Base-by-base conservation (phyloP, 2,113 vertebrate genomes). In the Oxyura jamaicensis region DNA sequence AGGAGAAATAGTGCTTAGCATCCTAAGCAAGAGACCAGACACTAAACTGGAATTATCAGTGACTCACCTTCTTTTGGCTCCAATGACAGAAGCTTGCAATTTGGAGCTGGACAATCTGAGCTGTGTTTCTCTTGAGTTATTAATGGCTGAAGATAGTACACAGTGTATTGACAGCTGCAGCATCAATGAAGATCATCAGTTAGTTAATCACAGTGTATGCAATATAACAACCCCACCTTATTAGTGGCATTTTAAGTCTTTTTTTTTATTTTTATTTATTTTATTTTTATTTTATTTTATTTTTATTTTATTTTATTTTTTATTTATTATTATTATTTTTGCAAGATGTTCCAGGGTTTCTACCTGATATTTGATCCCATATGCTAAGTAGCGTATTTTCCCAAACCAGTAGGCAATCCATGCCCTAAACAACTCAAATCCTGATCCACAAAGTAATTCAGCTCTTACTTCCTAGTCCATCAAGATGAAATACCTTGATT, bases 151-250 rank as follows among this genome's bases (percentile, higher is more conserved):
- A 59, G 78, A 53, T 22, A 84, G 58, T 58, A 81, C 84, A 94
- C 87, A 87, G 67, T 69, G 53, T 92, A 91, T 90, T 69, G 71
- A 74, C 94, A 92, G 84, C 89, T 92, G 87, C 75, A 83, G 59
- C 63, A 69, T 87, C 3, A 18, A 83, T 94, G 75, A 89, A 90
- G 81, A 95, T 76, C 82, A 95, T 90, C 83, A 91, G 71, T 58
- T 83, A 83, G 81, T 85, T 95, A 96, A 96, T 96, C 85, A 91
- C 79, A 92, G 82, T 79, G 50, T 94, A 87, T 83, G 91, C 63
- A 83, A 50, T 68, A 33, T 67, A 90, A 88, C 72, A 94, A 13
- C 67, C 87, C 35, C 67, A 62, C 79, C 39, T 12, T 83, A 80
- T 88, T 83, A 91, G 12, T 6, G 8, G 8, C 6, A 20, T 22